Base-by-base conservation (phyloP, 2,888 invertebrate genomes). In the Smittia aterrima region DNA sequence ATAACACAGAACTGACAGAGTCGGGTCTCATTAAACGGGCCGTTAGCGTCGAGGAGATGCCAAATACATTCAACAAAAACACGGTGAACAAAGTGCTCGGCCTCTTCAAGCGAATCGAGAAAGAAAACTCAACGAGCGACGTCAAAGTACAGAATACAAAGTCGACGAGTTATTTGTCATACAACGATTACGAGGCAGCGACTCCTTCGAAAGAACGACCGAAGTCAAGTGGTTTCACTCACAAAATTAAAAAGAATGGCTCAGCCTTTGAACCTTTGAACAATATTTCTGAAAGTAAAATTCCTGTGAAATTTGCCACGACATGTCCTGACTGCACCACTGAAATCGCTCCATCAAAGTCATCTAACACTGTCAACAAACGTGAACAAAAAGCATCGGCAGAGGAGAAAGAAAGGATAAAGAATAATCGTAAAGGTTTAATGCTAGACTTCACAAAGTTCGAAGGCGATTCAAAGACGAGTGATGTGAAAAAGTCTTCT, bases 61-160 rank as follows among this genome's bases (percentile, higher is more conserved):
- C 88, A 40, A 84, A 82, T 27, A 82, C 81, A 22, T 85, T 86
- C 64, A 87, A 87, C 64, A 87, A 87, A 78, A 88, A 89, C 11
- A 89, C 90, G 1, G 92, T 92, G 0, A 90, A 89, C 79, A 88
- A 88, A 78, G 92, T 93, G 62, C 82, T 93, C 75, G 92, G 92
- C 0, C 83, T 93, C 1, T 92, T 93, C 78, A 90, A 89, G 77
- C 91, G 90, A 81, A 88, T 87, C 80, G 88, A 91, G 81, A 86
- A 90, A 70, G 85, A 88, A 77, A 84, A 85, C 75, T 84, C 84
- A 78, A 80, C 81, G 70, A 79, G 7, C 47, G 27, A 73, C 71
- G n/a, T 20, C 38, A 79, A 79, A 1, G 80, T 82, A 1, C 78
- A 80, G 20, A 82, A 77, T 75, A 80, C 82, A 0, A 81, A 82